Evolutionary conservation across 2,797 vertebrate species (phyloP).

Genomic region (Champsocephalus esox): DNA sequence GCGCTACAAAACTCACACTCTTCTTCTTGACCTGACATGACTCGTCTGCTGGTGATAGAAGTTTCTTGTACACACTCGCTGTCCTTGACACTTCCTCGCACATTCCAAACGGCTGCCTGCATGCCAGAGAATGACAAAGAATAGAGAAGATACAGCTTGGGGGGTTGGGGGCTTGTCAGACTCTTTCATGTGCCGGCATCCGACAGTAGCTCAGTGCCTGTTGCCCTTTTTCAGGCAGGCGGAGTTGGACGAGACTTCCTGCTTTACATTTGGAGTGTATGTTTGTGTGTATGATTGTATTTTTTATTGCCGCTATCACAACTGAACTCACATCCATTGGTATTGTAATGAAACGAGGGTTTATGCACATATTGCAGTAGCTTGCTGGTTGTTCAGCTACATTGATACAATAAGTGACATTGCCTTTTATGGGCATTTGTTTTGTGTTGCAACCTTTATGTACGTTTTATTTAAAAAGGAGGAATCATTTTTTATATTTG

Average conservation of each 20-base stretch:
- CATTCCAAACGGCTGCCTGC: not conserved
- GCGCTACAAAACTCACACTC: not conserved
- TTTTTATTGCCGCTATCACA: not conserved
- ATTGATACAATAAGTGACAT: too few species aligned
- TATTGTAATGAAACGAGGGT: too few species aligned
- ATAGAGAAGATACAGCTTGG: not conserved
- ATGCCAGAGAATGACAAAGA: not conserved
- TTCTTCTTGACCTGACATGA: conserved; percentile 13
- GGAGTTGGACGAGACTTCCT: not conserved
- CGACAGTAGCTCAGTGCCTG: conserved; percentile 6
- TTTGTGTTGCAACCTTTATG: too few species aligned
- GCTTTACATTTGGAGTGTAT: not conserved
- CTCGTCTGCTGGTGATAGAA: not conserved
- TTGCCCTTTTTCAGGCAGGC: conserved; percentile 2
- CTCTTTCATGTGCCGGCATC: conserved; percentile 2
- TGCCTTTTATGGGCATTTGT: too few species aligned
- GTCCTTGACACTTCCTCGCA: conserved; percentile 10
- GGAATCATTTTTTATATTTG: too few species aligned
- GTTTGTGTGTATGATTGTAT: not conserved
- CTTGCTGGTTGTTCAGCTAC: too few species aligned
- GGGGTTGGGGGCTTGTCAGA: conserved; percentile 12
- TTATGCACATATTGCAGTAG: too few species aligned
- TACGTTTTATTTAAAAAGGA: too few species aligned
- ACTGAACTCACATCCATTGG: not conserved
- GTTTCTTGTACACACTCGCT: not conserved